phyloP scores from a whole-genome alignment of 1,140 invertebrate genomes.

The Phocides pigmalion region DNA sequence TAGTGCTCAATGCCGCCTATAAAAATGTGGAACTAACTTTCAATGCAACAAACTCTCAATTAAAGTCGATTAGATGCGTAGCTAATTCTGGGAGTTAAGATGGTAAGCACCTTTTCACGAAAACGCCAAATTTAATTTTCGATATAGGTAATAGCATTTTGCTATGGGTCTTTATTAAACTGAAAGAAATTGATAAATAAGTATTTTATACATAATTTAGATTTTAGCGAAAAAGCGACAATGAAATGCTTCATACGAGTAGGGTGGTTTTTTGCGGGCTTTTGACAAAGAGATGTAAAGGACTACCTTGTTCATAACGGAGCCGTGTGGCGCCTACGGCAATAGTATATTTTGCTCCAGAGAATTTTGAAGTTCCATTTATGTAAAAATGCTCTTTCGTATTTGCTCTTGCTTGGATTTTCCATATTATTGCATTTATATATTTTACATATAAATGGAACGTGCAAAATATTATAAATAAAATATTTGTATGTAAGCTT shows the following conservation, averaged over 20 bases:
- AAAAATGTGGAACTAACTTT: too few species aligned
- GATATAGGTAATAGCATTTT: too few species aligned
- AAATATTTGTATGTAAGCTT: background rate
- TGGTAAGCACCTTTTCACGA: too few species aligned
- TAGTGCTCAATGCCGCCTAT: too few species aligned
- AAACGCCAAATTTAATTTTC: too few species aligned
- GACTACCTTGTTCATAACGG: slow-evolving; percentile 34
- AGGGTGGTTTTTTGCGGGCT: slow-evolving; percentile 13
- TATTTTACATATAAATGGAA: background rate
- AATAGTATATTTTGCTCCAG: slow-evolving; percentile 25
- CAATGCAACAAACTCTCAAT: too few species aligned
- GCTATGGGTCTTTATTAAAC: slow-evolving; percentile 55
- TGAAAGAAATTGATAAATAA: slow-evolving; percentile 42
- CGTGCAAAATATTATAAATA: too few species aligned
- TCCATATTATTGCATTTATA: slow-evolving; percentile 6
- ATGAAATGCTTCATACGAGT: slow-evolving; percentile 12
- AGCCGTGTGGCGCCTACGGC: slow-evolving; percentile 28
- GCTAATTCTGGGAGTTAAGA: too few species aligned
- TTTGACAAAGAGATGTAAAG: slow-evolving; percentile 25
- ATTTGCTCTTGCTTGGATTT: slow-evolving; percentile 8
- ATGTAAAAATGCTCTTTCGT: slow-evolving; percentile 26
- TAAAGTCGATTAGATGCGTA: too few species aligned
- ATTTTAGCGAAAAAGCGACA: slow-evolving; percentile 10
- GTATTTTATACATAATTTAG: slow-evolving; percentile 15
- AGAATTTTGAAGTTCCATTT: slow-evolving; percentile 28